Conservation (phyloP, 1,140 invertebrate species). For the Idris sp. region DNA sequence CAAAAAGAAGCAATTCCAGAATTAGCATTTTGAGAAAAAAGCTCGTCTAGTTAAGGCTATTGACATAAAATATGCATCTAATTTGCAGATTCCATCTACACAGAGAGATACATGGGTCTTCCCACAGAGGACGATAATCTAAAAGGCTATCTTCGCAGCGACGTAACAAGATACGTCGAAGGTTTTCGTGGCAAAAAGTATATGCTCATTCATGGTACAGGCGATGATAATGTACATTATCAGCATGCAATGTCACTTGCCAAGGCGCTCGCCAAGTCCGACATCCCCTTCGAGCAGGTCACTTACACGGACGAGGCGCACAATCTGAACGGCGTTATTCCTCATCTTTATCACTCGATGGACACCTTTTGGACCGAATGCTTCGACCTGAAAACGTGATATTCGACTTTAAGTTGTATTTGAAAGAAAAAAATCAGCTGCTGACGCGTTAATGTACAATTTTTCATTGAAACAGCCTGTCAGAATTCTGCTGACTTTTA, state of each 20-base stretch:
- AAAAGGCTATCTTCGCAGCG: conserved; percentile 78
- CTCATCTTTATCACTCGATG: conserved; percentile 82
- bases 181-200: conserved; percentile 80
- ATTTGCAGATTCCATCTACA: conserved; percentile 82
- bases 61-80: conserved; percentile 32
- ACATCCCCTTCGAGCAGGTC: conserved; percentile 81
- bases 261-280: conserved; percentile 80
- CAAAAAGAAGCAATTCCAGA: no score
- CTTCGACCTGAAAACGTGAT: conserved; percentile 64
- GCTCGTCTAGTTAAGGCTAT: not conserved
- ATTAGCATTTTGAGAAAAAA: no score
- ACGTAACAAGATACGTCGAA: conserved; percentile 78
- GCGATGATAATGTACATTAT: conserved; percentile 85
- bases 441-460: no score
- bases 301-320: conserved; percentile 84
- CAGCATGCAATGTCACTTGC: conserved; percentile 83
- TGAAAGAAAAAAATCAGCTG: no score
- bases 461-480: no score
- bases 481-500: no score
- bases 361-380: conserved; percentile 81
- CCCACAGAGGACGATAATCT: conserved; percentile 80
- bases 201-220: conserved; percentile 82
- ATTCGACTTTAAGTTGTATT: no score
- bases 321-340: conserved; percentile 75
- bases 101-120: conserved; percentile 84